Evolutionary conservation across 2,888 invertebrate species (phyloP), one percentile per base, ranked within the genome.

Genomic region (Protophormia terraenovae): DNA sequence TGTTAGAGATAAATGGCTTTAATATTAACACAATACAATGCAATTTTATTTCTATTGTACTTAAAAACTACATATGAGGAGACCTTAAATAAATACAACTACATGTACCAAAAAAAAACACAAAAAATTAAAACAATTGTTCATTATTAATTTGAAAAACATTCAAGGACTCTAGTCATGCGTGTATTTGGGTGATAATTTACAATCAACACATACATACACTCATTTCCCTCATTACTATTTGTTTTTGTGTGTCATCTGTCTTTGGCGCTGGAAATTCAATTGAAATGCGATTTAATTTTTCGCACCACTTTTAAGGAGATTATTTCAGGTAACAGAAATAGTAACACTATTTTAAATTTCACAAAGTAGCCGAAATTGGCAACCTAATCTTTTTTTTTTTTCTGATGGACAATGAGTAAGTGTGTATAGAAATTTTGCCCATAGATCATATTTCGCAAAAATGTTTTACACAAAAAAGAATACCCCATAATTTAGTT

Each of bases 111-210:
- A 14, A 27, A 1, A 4, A 16, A 53, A 55, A 66, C 41, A 22
- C 73, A 73, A 38, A 32, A 41, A 14, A 62, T 69, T 71, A 60
- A 62, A 73, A 81, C 73, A 82, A 82, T 64, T 47, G 78, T 27
- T 75, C 73, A 55, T 78, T 78, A 78, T 81, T 82, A 78, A 64
- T 73, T 66, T 75, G 29, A 53, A 64, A 69, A 80, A 84, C 72
- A 84, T 84, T 81, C 72, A 81, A 85, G 81, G 84, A 85, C 81
- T 85, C 62, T 55, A 85, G 62, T 78, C 78, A 82, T 47, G 84
- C 84, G 81, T 85, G 69, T 45, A 78, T 60, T 67, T 66, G 38
- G 69, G 62, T 60, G 62, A 85, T 85, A 78, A 82, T 84, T 73
- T 73, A 55, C 22, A 50, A 78, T 78, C 81, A 82, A 64, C 73